Percentiles rank a stretch among this genome's conserved stretches.
Conservation (phyloP, 2,113 vertebrate genomes). For the Muscicapa adusta region DNA sequence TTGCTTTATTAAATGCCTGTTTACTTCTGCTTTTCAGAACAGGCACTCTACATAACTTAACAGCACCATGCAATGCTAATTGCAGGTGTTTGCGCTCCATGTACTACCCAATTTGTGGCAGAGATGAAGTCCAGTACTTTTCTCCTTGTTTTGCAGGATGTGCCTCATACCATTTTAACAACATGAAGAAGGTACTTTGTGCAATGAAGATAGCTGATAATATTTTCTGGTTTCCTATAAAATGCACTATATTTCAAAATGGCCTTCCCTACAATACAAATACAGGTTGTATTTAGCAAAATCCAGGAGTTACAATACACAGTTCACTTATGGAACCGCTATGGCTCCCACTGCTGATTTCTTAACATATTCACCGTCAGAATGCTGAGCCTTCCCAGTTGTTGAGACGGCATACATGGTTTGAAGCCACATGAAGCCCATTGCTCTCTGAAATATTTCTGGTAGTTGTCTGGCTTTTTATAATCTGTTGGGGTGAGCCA, state of each 20-base stretch:
- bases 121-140: conserved; percentile 77
- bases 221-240: neutral
- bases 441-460: neutral
- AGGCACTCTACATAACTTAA: conserved; percentile 52
- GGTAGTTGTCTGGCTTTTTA: neutral
- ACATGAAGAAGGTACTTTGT: conserved; percentile 62
- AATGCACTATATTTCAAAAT: neutral
- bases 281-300: neutral
- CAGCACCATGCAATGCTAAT: conserved; percentile 72
- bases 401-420: fast-evolving
- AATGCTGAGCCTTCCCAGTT: neutral
- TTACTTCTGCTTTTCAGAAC: conserved; percentile 64
- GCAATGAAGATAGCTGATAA: neutral
- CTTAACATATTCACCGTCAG: neutral
- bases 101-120: conserved; percentile 78
- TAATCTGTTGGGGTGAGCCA: neutral
- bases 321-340: neutral
- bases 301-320: fast-evolving
- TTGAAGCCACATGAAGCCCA: neutral
- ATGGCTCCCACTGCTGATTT: neutral
- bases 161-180: neutral
- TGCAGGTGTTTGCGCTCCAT: conserved; percentile 70
- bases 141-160: conserved; percentile 81
- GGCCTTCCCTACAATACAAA: neutral
- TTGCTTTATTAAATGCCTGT: neutral